Evolutionary conservation across 2,888 invertebrate species (phyloP).

Genomic region (Sabatieria punctata): DNA sequence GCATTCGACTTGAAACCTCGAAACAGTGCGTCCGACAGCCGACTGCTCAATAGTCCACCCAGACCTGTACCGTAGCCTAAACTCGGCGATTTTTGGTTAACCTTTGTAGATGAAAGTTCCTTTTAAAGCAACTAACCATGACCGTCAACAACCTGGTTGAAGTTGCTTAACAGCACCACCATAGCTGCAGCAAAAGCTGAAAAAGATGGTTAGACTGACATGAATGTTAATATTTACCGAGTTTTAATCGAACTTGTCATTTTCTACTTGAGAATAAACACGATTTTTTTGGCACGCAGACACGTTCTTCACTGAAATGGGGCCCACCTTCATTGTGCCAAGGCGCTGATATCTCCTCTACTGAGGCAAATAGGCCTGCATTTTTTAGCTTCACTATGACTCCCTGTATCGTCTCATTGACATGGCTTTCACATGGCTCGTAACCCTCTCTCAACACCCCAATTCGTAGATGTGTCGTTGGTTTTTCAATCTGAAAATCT

Average conservation of each 20-base stretch:
- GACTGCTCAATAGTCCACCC: neutral
- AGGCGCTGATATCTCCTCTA: slow-evolving; percentile 25
- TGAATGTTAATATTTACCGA: too few relatives aligned
- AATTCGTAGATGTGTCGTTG: slow-evolving; percentile 15
- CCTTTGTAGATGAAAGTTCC: too few relatives aligned
- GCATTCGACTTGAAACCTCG: slow-evolving; percentile 1
- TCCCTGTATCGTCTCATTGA: slow-evolving; percentile 15
- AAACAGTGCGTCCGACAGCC: neutral
- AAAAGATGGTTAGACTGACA: too few relatives aligned
- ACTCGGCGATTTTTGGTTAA: too few relatives aligned
- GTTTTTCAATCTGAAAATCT: neutral
- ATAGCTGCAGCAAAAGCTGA: too few relatives aligned
- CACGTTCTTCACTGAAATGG: too few relatives aligned
- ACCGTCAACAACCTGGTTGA: too few relatives aligned
- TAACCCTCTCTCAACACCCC: slow-evolving; percentile 29
- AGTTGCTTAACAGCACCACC: too few relatives aligned
- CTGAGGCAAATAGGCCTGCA: slow-evolving; percentile 15
- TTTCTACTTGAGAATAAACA: neutral
- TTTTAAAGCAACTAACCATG: too few relatives aligned
- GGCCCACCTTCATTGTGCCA: slow-evolving; percentile 24
- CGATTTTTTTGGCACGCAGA: slow-evolving; percentile 3
- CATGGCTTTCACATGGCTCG: slow-evolving; percentile 18
- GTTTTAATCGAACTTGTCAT: too few relatives aligned
- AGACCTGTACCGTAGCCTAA: slow-evolving; percentile 1
- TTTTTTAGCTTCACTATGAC: slow-evolving; percentile 14